Conservation (phyloP, 2,888 invertebrate genomes). For the Lasioglossum zephyrum region DNA sequence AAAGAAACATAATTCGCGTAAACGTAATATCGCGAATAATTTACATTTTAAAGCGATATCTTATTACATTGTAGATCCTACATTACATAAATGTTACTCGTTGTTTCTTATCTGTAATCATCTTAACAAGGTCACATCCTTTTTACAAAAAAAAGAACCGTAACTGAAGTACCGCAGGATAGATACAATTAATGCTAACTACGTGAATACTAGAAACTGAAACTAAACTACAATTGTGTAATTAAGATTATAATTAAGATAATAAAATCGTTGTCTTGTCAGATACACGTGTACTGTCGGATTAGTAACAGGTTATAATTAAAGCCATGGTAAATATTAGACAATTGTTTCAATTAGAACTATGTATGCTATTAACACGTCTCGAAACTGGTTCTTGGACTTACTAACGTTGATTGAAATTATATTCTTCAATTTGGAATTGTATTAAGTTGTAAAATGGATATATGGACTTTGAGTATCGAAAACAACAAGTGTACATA, state of each 20-base stretch:
- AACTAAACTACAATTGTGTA: neutral
- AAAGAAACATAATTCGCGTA: neutral
- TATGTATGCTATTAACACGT: neutral
- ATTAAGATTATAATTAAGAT: conserved; percentile 1
- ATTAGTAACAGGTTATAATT: conserved; percentile 27
- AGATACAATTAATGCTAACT: conserved; percentile 4
- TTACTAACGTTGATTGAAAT: neutral
- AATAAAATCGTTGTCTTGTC: conserved; percentile 18
- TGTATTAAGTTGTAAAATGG: neutral
- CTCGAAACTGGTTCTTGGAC: neutral
- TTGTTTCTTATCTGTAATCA: neutral
- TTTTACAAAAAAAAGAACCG: neutral
- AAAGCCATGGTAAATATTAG: neutral
- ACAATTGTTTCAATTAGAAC: neutral
- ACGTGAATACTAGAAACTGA: neutral
- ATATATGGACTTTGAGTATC: too few species aligned
- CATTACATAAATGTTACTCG: neutral
- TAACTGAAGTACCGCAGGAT: neutral
- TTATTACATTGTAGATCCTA: neutral
- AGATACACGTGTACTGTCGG: neutral
- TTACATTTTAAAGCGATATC: neutral
- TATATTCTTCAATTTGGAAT: neutral
- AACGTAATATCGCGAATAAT: neutral
- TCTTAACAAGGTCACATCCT: neutral
- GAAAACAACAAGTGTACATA: neutral